phyloP scores from a whole-genome alignment of 1,140 invertebrate species.

The Mamestra configurata region DNA sequence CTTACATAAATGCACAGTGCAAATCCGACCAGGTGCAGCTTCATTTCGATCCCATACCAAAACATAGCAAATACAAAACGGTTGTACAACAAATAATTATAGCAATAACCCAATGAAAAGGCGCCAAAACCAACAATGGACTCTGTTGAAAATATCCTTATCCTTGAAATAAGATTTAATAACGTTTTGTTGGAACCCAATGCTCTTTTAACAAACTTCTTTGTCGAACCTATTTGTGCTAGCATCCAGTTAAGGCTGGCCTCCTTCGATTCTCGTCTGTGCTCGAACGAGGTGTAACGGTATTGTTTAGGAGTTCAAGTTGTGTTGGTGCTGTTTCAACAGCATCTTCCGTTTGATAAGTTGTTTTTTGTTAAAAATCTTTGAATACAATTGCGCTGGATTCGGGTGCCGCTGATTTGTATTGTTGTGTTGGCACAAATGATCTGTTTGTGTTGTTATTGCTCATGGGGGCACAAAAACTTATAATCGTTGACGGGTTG shows the following conservation, averaged over 20 bases:
- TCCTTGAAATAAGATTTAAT: constrained; percentile 80
- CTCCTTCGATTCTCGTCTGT: constrained; percentile 45
- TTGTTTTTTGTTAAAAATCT: constrained; percentile 73
- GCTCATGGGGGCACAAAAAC: constrained; percentile 27
- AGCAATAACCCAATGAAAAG: constrained; percentile 60
- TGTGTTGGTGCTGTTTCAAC: constrained; percentile 60
- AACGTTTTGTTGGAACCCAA: constrained; percentile 79
- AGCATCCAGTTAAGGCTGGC: constrained; percentile 63
- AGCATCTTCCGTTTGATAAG: constrained; percentile 70
- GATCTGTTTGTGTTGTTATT: constrained; percentile 41
- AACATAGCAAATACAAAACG: constrained; percentile 11
- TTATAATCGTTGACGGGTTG: constrained; percentile 36
- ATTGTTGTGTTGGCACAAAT: constrained; percentile 34
- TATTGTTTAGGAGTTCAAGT: constrained; percentile 56
- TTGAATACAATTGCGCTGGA: constrained; percentile 43
- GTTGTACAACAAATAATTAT: constrained; percentile 39
- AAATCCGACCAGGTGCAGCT: constrained; percentile 33
- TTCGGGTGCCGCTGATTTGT: constrained; percentile 32
- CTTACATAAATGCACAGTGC: not conserved
- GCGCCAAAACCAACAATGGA: constrained; percentile 66
- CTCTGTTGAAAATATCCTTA: constrained; percentile 70
- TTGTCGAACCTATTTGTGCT: constrained; percentile 67
- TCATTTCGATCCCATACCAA: not conserved
- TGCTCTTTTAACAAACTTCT: constrained; percentile 79
- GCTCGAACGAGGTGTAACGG: not conserved